Evolutionary conservation across 2,113 vertebrate genomes (phyloP).

Genomic region (Chloropsis cyanopogon): DNA sequence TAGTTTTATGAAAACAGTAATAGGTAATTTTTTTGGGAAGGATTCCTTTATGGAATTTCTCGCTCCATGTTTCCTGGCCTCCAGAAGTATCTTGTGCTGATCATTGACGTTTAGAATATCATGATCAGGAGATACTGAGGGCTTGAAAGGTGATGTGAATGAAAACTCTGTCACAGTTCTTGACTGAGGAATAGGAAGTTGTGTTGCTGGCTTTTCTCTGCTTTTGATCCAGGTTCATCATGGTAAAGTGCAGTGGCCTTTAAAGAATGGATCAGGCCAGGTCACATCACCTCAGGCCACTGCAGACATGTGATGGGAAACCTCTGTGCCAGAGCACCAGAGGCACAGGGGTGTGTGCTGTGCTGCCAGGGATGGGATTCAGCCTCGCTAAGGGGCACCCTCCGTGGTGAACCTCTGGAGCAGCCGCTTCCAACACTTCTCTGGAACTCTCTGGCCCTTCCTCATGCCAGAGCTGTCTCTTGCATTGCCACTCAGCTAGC

Average conservation of each 20-base stretch:
- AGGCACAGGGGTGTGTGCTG: neutral
- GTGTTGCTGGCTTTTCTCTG: neutral
- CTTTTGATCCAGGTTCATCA: neutral
- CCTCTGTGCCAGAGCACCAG: neutral
- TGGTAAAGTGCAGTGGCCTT: neutral
- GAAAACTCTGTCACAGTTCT: neutral
- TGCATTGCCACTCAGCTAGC: neutral
- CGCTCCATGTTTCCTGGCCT: neutral
- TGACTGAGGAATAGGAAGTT: neutral
- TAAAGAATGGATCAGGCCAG: neutral
- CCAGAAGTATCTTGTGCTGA: neutral
- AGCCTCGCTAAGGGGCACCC: fast-evolving
- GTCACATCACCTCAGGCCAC: neutral
- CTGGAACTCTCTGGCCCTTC: neutral
- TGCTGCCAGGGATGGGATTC: neutral
- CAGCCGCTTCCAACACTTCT: fast-evolving
- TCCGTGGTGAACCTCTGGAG: fast-evolving
- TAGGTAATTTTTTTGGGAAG: neutral
- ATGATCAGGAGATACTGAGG: neutral
- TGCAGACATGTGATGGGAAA: neutral
- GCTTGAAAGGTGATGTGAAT: neutral
- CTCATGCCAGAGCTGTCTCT: neutral
- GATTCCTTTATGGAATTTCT: neutral
- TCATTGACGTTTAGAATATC: neutral
- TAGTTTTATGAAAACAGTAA: neutral